phyloP scores from a whole-genome alignment of 2,888 invertebrate species.

The Hypomecis punctinalis region DNA sequence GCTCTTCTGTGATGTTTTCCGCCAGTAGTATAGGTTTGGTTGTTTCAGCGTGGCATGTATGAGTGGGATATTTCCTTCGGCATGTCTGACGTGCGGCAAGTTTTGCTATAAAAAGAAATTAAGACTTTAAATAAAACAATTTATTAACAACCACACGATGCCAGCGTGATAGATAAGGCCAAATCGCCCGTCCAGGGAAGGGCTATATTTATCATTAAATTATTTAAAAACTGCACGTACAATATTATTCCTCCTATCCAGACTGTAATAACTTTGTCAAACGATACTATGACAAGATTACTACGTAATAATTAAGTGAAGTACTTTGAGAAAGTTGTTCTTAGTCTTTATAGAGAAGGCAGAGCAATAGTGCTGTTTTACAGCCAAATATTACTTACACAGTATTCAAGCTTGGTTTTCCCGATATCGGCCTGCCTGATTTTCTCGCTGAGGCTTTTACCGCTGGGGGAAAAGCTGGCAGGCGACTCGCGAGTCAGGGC shows the following conservation, averaged over 20 bases:
- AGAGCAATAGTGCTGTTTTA: no score
- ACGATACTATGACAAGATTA: no score
- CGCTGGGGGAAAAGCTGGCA: background rate
- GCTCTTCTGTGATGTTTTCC: constrained; percentile 55
- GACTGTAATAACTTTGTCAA: no score
- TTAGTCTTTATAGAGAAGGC: no score
- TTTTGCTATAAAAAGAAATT: constrained; percentile 33
- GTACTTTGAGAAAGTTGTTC: no score
- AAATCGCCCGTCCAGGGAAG: no score
- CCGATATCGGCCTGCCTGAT: constrained; percentile 49
- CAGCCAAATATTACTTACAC: constrained; percentile 35
- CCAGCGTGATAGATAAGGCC: no score
- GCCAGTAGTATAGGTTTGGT: constrained; percentile 75
- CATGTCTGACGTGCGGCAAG: constrained; percentile 31
- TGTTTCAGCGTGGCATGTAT: constrained; percentile 66
- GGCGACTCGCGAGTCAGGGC: background rate
- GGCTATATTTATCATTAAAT: no score
- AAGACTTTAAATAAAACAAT: background rate
- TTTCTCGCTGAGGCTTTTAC: constrained; percentile 19
- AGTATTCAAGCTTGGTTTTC: constrained; percentile 47
- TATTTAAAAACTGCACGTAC: no score
- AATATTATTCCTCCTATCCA: no score
- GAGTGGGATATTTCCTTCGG: constrained; percentile 55
- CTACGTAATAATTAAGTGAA: no score
- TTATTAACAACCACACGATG: background rate